Percentiles rank a stretch among this genome's conserved stretches.
phyloP scores from a whole-genome alignment of 1,140 invertebrate genomes.

The Prorops nasuta region DNA sequence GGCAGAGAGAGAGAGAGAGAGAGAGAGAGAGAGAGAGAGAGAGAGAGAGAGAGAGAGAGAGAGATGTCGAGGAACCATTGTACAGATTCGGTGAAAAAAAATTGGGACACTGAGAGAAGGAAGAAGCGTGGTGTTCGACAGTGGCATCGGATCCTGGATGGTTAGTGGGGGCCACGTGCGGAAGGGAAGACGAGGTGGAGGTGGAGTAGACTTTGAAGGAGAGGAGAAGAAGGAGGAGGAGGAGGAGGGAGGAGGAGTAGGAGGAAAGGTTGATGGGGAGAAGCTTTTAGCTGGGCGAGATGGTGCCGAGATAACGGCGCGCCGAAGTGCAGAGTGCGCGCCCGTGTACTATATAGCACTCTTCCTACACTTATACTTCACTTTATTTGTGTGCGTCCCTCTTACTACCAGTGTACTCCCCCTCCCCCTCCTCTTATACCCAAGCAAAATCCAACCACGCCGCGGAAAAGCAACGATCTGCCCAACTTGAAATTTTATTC shows the following conservation, averaged over 20 bases:
- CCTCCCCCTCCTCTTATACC: neutral
- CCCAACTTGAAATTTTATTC: no score
- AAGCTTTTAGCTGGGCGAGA: slow-evolving; percentile 58
- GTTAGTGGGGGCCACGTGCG: no score
- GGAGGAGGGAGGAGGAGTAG: slow-evolving; percentile 15
- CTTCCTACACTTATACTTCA: slow-evolving; percentile 3
- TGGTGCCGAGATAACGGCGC: slow-evolving; percentile 56
- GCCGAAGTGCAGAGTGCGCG: slow-evolving; percentile 47
- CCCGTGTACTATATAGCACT: slow-evolving; percentile 1
- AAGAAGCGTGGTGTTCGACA: no score
- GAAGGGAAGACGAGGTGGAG: neutral
- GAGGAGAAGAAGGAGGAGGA: slow-evolving; percentile 5
- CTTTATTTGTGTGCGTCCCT: neutral
- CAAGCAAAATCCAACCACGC: no score
- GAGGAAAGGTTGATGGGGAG: slow-evolving; percentile 52
- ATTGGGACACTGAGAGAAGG: slow-evolving; percentile 33
- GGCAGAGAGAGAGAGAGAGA: slow-evolving; percentile 1
- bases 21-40: slow-evolving; percentile 5
- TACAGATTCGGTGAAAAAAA: slow-evolving; percentile 39
- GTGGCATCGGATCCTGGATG: no score
- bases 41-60: slow-evolving; percentile 17
- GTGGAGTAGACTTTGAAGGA: slow-evolving; percentile 12
- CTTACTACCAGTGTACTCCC: neutral
- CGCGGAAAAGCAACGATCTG: no score
- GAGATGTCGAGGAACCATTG: no score